These are phyloP conservation scores for Chondrilla cf. caribensis DNA, from an alignment of 37 sponge, comb jelly and placozoan species.

Conservation along the genomic window DNA sequence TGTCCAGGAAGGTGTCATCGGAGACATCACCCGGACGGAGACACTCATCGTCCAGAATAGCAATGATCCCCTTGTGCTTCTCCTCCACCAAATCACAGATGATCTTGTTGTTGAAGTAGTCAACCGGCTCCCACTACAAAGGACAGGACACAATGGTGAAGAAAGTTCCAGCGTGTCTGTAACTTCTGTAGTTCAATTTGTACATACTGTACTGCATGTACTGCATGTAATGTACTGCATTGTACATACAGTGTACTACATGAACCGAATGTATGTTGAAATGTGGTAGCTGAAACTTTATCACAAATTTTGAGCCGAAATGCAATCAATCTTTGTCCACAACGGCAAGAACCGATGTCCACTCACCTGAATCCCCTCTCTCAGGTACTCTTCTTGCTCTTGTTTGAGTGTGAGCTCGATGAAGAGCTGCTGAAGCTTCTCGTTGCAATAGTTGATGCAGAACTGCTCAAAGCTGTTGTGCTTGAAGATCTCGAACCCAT, in stretches of 20 bases:
- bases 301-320: too few species aligned
- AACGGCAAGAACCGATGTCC: too few species aligned
- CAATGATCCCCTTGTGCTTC: constrained; percentile 75
- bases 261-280: too few species aligned
- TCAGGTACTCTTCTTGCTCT: constrained; percentile 83
- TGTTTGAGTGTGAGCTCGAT: constrained; percentile 77
- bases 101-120: constrained; percentile 85
- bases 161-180: neutral
- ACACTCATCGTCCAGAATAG: constrained; percentile 84
- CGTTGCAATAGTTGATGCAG: constrained; percentile 92
- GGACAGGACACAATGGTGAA: neutral
- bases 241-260: too few species aligned
- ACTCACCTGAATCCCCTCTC: constrained; percentile 76
- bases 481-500: constrained; percentile 79
- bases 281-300: too few species aligned
- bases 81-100: constrained; percentile 87
- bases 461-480: constrained; percentile 79
- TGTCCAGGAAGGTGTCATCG: constrained; percentile 62
- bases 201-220: too few species aligned
- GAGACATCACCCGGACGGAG: constrained; percentile 74
- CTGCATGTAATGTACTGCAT: too few species aligned
- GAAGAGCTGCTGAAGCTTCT: constrained; percentile 88
- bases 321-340: too few species aligned
- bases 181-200: too few species aligned
- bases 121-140: constrained; percentile 78